A percentile compares a stretch with the other conserved stretches of the same genome.
These are phyloP conservation scores for Sturmia bella DNA, from an alignment of 2,888 invertebrate species.

Conservation along the genomic window DNA sequence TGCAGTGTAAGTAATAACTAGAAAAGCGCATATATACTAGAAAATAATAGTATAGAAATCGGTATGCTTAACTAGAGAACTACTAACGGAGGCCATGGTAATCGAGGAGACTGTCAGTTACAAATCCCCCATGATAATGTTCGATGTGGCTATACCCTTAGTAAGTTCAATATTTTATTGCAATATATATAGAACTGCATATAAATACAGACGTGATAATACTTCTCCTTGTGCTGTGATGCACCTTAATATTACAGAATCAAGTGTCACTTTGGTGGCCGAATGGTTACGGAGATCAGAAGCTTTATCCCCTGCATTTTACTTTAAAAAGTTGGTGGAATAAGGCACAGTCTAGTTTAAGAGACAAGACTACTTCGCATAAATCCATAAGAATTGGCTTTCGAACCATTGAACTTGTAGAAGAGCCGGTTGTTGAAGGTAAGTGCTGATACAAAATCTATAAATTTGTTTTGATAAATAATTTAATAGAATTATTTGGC, in stretches of 20 bases:
- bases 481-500: background rate
- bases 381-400: constrained; percentile 90
- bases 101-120: constrained; percentile 74
- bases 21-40: background rate
- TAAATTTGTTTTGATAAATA: background rate
- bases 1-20: constrained; percentile 77
- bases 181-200: background rate
- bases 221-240: too few relatives aligned
- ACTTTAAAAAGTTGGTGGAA: constrained; percentile 81
- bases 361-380: constrained; percentile 77
- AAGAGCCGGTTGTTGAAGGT: constrained; percentile 82
- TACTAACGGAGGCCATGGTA: constrained; percentile 75
- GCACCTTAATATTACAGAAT: constrained; percentile 78
- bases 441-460: background rate
- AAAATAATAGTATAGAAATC: background rate
- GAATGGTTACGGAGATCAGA: constrained; percentile 92
- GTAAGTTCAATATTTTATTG: constrained; percentile 71
- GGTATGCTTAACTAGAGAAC: constrained; percentile 75
- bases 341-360: constrained; percentile 71
- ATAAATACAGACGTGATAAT: background rate
- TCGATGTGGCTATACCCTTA: constrained; percentile 77
- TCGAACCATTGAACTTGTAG: constrained; percentile 91
- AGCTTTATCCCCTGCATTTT: constrained; percentile 87
- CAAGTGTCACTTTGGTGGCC: constrained; percentile 94
- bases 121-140: constrained; percentile 76